A percentile compares a stretch with the other conserved stretches of the same genome.
These are phyloP conservation scores for Leuciscus idus DNA, from an alignment of 2,113 vertebrate species.

Conservation along the genomic window DNA sequence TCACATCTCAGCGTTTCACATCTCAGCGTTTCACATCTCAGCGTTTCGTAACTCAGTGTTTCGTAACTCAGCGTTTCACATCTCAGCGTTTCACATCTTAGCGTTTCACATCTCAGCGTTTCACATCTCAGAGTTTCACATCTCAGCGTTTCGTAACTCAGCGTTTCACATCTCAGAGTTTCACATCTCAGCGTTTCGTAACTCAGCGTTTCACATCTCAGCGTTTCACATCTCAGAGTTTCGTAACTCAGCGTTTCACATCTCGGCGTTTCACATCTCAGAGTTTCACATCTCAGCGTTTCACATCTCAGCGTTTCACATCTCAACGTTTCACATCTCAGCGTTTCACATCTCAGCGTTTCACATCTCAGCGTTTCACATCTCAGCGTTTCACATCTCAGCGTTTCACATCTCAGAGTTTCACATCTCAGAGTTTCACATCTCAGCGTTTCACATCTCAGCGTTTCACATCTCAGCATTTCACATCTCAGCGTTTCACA, in stretches of 20 bases:
- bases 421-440: no score
- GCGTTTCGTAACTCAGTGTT: no score
- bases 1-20: no score
- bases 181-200: not conserved
- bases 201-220: not conserved
- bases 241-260: not conserved
- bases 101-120: not conserved
- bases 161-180: not conserved
- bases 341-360: not conserved
- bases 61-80: no score
- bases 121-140: not conserved
- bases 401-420: no score
- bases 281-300: not conserved
- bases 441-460: no score
- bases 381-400: not conserved
- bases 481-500: not conserved
- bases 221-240: not conserved
- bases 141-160: not conserved
- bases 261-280: not conserved
- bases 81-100: not conserved
- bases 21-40: no score
- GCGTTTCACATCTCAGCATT: no score
- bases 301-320: not conserved
- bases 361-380: not conserved
- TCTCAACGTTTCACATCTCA: not conserved